Base-by-base conservation (phyloP, 2,888 invertebrate species). In the Lycaena phlaeas region DNA sequence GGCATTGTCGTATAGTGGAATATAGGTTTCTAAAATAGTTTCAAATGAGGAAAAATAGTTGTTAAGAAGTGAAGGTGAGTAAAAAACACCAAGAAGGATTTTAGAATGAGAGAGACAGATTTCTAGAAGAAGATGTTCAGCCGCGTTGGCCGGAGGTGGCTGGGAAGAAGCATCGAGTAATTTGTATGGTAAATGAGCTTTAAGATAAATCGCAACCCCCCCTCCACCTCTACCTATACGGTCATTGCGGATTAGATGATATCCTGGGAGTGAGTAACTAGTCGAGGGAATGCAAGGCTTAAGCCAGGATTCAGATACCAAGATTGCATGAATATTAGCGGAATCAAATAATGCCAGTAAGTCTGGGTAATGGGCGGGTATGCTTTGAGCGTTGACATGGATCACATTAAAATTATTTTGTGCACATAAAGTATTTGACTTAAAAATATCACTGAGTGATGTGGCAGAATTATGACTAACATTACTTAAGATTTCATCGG, bases 131-230 rank as follows among this genome's bases (percentile, higher is more conserved):
- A 43, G 29, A 7, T 40, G 27, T 22, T 43, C 40, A n/a, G 39
- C 26, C 3, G 25, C 3, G 25, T 25, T 14, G 1, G n/a, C n/a
- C n/a, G 22, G 12, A n/a, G 30, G 39, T 9, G 28, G 22, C 11
- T 22, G 22, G 6, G 10, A 10, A 2, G 36, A 39, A 3, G n/a
- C 6, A 14, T 11, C 26, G 1, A 43, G 14, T 7, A 43, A 15
- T 3, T 30, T 10, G 15, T 14, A 34, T 10, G 30, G 31, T 7
- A 42, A 40, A 17, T 40, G 2, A 6, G 34, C 2, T 5, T 36
- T n/a, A 5, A 44, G n/a, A 12, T 44, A 44, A 14, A 44, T 36
- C 2, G 44, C 44, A 6, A 44, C 41, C 3, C 41, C 39, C n/a
- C 41, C 38, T 3, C 41, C 28, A 2, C 11, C 10, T n/a, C 22